A percentile compares a stretch with the other conserved stretches of the same genome.
phyloP scores from a whole-genome alignment of 30 jellyfish, hydroid and myxozoan genomes.

The Aurelia sp. region DNA sequence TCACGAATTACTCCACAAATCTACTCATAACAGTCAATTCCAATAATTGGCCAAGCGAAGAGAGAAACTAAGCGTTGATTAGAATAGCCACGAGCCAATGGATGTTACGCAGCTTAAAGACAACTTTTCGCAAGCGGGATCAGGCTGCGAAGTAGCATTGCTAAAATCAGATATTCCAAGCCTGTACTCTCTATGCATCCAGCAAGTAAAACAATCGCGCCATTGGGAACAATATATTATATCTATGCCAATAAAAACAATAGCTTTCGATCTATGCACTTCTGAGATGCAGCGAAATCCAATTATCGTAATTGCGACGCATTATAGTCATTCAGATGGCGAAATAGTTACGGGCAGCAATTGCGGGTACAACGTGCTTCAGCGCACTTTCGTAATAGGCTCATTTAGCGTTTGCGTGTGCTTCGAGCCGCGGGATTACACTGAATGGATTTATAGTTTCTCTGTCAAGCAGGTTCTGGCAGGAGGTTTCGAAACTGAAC shows the following conservation, averaged over 20 bases:
- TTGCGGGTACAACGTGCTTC: conserved; percentile 62
- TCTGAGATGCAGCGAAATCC: conserved; percentile 54
- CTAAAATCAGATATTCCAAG: neutral
- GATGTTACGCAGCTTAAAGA: no score
- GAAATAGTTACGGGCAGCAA: conserved; percentile 43
- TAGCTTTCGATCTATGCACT: conserved; percentile 29
- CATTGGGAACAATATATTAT: conserved; percentile 35
- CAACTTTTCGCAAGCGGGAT: no score
- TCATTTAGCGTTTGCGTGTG: conserved; percentile 48
- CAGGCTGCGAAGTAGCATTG: neutral
- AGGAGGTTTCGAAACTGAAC: conserved; percentile 16
- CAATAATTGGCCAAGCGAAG: no score
- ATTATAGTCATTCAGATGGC: conserved; percentile 57
- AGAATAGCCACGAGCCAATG: no score
- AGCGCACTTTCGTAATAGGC: conserved; percentile 36
- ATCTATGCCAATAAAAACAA: conserved; percentile 22
- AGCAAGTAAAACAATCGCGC: conserved; percentile 10
- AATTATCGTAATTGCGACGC: conserved; percentile 45
- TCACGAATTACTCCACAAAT: no score
- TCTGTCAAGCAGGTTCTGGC: conserved; percentile 33
- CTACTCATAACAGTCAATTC: no score
- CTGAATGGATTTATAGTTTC: conserved; percentile 47
- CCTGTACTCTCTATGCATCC: conserved; percentile 41
- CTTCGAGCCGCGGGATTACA: conserved; percentile 57
- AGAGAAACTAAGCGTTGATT: no score